phyloP scores from a whole-genome alignment of 2,797 vertebrate species.

The Labeo calbasu region DNA sequence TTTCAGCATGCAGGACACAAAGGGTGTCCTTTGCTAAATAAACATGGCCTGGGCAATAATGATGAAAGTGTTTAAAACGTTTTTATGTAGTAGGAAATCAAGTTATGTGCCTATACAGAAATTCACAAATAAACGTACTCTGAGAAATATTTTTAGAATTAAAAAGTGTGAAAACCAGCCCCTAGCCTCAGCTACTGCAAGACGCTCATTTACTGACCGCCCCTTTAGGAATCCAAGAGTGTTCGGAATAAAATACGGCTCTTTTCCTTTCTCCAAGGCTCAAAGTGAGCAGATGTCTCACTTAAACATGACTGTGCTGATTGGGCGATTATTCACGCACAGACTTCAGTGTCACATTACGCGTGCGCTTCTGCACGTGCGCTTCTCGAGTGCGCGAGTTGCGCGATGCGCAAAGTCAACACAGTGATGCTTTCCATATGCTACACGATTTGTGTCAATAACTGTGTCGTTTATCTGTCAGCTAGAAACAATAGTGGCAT shows the following conservation, averaged over 20 bases:
- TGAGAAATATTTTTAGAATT: neutral
- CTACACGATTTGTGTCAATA: conserved; percentile 60
- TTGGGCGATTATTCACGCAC: neutral
- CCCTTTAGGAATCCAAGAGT: neutral
- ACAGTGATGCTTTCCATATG: conserved; percentile 49
- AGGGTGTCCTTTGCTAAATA: neutral
- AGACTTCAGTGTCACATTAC: conserved; percentile 8
- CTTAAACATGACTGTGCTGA: conserved; percentile 9
- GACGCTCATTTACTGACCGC: neutral
- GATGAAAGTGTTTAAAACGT: too few species aligned
- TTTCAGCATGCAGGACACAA: neutral
- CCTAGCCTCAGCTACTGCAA: neutral
- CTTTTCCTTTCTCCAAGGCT: neutral
- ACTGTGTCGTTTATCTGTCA: conserved; percentile 64
- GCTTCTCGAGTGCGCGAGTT: conserved; percentile 13
- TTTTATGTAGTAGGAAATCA: neutral
- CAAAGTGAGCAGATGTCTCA: neutral
- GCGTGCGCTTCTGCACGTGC: conserved; percentile 53
- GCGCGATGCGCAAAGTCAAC: conserved; percentile 55
- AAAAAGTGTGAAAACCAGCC: too few species aligned
- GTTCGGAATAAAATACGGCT: neutral
- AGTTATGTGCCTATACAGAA: neutral
- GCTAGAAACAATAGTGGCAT: conserved; percentile 64
- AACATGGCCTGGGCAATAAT: neutral
- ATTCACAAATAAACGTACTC: neutral